A percentile compares a stretch with the other conserved stretches of the same genome.
Evolutionary conservation across 2,888 invertebrate species (phyloP).

Genomic region (Linnaemya tessellans): DNA sequence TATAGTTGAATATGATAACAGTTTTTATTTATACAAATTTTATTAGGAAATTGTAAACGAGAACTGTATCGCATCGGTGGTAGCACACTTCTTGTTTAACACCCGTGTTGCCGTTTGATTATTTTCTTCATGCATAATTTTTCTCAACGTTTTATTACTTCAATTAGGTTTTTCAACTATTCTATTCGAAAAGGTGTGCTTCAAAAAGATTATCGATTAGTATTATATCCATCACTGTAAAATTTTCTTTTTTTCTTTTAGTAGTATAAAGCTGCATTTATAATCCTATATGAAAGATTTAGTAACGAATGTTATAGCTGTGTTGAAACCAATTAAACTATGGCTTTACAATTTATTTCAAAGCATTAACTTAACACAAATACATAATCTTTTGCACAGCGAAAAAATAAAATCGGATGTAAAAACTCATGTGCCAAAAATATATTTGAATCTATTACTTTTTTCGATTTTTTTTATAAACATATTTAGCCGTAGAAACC

Average conservation of each 20-base stretch:
- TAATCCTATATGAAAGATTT: constrained; percentile 2
- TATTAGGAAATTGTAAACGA: too few relatives aligned
- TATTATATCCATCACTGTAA: background rate
- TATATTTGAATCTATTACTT: constrained; percentile 38
- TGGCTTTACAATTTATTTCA: constrained; percentile 29
- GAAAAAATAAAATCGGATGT: constrained; percentile 30
- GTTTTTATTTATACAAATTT: too few relatives aligned
- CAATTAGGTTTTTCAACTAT: too few relatives aligned
- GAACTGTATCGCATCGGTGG: too few relatives aligned
- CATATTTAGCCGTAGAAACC: background rate
- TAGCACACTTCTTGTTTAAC: too few relatives aligned
- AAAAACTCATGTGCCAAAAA: constrained; percentile 29
- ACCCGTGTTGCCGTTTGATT: too few relatives aligned
- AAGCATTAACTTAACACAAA: constrained; percentile 21
- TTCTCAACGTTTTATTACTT: too few relatives aligned
- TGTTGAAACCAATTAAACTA: constrained; percentile 36
- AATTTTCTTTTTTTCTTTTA: background rate
- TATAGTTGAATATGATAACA: too few relatives aligned
- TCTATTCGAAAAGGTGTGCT: background rate
- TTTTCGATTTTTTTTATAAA: background rate
- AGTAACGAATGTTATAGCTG: constrained; percentile 4
- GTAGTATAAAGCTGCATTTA: background rate
- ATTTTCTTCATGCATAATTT: too few relatives aligned
- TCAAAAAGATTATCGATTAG: background rate
- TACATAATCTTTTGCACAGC: background rate